Evolutionary conservation across 2,888 invertebrate genomes (phyloP), one percentile per base, ranked within the genome.

Genomic region (Caenorhabditis auriculariae): DNA sequence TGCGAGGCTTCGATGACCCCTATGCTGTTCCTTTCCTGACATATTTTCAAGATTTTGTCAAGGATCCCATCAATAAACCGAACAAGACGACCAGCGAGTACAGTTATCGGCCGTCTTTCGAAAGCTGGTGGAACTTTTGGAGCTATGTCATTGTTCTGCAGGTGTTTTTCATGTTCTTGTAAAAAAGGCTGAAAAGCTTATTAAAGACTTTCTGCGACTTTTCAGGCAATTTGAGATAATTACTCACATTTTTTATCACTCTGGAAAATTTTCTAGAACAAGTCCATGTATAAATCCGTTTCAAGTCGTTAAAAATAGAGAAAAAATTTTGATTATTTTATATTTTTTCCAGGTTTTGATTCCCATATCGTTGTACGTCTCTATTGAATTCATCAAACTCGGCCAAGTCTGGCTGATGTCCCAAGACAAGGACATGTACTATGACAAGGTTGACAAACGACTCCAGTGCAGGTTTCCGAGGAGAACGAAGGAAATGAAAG

Each of bases 321-420:
- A n/a, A n/a, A 7, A 29, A 57, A 2, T 39, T 32, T n/a, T n/a
- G 21, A 4, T n/a, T 5, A 4, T n/a, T 46, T 4, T 32, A 28
- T 12, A 28, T 48, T 38, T 4, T 59, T 73, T 80, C 7, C 83
- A 89, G 88, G 90, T 94, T 61, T 91, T 95, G 90, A 94, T 96
- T 82, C 95, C 95, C 0, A 86, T 96, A 42, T 93, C 94, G 6
- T 85, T 96, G 61, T 96, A 96, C 84, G 95, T 95, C 46, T 93
- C 93, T 3, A 88, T 96, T 80, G 95, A 96, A 84, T 88, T 95
- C 86, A 91, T 94, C 75, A 95, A 95, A 84, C 87, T 95, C 64
- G 87, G 91, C 60, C 95, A 96, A 86, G 91, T 94, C 46, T 94
- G 90, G 84, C 92, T 93, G 83, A 94, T 96, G 77, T 90, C 91